A percentile compares a stretch with the other conserved stretches of the same genome.
phyloP scores from a whole-genome alignment of 1,140 invertebrate species.

The Coelopa frigida region DNA sequence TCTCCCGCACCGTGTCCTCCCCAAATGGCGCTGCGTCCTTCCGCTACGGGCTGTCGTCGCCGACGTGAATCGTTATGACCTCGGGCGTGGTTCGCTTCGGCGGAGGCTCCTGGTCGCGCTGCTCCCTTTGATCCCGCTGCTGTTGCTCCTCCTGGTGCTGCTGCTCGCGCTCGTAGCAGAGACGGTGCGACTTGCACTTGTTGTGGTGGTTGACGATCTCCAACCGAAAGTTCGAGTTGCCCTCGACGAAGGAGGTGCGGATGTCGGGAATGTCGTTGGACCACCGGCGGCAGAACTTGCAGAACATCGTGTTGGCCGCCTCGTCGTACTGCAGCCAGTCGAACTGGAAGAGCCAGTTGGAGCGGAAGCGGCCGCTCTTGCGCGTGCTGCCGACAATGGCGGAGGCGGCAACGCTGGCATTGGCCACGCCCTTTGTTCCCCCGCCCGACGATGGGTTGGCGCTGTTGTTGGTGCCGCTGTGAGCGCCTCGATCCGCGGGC shows the following conservation, averaged over 20 bases:
- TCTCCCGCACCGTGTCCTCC: too few relatives aligned
- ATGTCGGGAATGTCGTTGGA: constrained; percentile 60
- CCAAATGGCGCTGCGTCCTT: too few relatives aligned
- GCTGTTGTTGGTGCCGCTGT: constrained; percentile 3
- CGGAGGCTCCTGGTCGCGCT: constrained; percentile 5
- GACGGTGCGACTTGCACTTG: constrained; percentile 65
- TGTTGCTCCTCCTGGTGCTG: constrained; percentile 32
- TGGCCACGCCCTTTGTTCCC: neutral
- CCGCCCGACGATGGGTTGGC: neutral
- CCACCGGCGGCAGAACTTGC: constrained; percentile 65
- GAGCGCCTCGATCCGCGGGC: neutral
- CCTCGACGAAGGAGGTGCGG: constrained; percentile 64
- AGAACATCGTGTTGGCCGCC: constrained; percentile 60
- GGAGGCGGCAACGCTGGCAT: neutral
- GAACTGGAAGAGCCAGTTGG: constrained; percentile 58
- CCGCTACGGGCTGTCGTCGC: constrained; percentile 27
- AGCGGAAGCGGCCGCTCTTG: constrained; percentile 57
- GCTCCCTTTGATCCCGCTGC: neutral
- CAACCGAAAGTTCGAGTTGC: constrained; percentile 65
- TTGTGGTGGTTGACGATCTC: constrained; percentile 71
- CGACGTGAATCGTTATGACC: constrained; percentile 40
- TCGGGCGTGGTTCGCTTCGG: constrained; percentile 25
- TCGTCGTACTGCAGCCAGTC: constrained; percentile 64
- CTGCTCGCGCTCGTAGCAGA: constrained; percentile 51
- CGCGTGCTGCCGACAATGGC: constrained; percentile 27